A percentile compares a stretch with the other conserved stretches of the same genome.
Conservation (phyloP, 2,888 invertebrate species). For the Deilephila elpenor region DNA sequence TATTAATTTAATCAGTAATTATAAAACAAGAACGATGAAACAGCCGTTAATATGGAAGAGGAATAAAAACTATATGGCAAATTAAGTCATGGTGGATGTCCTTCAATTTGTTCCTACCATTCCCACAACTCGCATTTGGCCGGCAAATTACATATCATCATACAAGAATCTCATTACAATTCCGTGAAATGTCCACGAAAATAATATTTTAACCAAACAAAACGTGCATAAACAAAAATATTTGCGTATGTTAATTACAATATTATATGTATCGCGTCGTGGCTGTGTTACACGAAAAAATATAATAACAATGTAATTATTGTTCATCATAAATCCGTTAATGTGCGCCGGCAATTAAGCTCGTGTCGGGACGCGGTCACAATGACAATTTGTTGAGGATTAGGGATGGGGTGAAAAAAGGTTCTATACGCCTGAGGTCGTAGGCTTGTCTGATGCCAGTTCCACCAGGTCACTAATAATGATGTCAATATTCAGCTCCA, state of each 20-base stretch:
- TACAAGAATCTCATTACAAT: not conserved
- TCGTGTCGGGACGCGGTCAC: constrained; percentile 48
- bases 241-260: not conserved
- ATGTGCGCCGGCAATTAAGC: constrained; percentile 60
- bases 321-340: constrained; percentile 54
- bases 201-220: not conserved
- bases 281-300: constrained; percentile 3
- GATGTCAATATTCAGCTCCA: too few species aligned
- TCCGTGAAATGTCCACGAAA: not conserved
- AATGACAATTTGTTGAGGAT: constrained; percentile 56
- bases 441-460: not conserved
- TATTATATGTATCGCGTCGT: not conserved
- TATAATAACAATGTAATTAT: constrained; percentile 36
- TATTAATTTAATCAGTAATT: too few species aligned
- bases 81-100: too few species aligned
- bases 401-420: constrained; percentile 26
- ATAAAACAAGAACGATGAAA: too few species aligned
- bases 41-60: too few species aligned
- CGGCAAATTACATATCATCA: not conserved
- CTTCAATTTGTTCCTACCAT: too few species aligned
- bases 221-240: not conserved
- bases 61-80: too few species aligned
- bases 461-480: not conserved
- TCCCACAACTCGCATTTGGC: too few species aligned
- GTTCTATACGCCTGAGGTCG: not conserved